Percentiles rank a stretch among this genome's conserved stretches.
phyloP scores from a whole-genome alignment of 2,888 invertebrate genomes.

The Amaurobius ferox region DNA sequence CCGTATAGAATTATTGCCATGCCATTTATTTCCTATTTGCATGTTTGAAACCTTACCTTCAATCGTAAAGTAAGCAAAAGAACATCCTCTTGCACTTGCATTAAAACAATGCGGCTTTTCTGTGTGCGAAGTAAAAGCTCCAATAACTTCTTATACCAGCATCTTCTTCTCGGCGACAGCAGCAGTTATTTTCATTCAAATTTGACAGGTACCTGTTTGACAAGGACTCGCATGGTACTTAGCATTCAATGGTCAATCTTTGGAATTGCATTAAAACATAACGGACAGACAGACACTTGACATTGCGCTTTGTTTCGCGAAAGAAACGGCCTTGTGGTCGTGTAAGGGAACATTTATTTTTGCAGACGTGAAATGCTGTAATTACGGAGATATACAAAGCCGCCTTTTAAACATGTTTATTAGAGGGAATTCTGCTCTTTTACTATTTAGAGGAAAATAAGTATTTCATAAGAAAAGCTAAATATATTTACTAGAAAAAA shows the following conservation, averaged over 20 bases:
- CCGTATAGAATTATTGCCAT: too few relatives aligned
- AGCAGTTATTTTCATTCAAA: not conserved
- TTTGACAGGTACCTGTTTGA: not conserved
- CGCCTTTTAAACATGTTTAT: too few relatives aligned
- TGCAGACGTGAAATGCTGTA: too few relatives aligned
- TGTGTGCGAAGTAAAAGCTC: not conserved
- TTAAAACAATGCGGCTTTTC: not conserved
- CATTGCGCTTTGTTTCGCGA: not conserved
- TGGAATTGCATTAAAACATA: not conserved
- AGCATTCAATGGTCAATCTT: slow-evolving; percentile 13
- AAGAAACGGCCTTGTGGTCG: slow-evolving; percentile 1
- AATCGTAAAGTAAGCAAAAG: not conserved
- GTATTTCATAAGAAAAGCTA: too few relatives aligned
- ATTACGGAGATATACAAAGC: too few relatives aligned
- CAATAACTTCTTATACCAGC: not conserved
- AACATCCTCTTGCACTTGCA: not conserved
- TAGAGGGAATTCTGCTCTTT: too few relatives aligned
- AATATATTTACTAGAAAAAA: too few relatives aligned
- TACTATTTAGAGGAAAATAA: too few relatives aligned
- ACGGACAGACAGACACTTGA: not conserved
- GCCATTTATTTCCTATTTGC: too few relatives aligned
- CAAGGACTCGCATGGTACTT: not conserved
- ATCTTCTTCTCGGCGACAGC: not conserved
- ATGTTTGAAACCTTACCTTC: not conserved
- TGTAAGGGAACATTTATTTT: not conserved